phyloP scores from a whole-genome alignment of 2,888 invertebrate genomes.

The Sipha maydis region DNA sequence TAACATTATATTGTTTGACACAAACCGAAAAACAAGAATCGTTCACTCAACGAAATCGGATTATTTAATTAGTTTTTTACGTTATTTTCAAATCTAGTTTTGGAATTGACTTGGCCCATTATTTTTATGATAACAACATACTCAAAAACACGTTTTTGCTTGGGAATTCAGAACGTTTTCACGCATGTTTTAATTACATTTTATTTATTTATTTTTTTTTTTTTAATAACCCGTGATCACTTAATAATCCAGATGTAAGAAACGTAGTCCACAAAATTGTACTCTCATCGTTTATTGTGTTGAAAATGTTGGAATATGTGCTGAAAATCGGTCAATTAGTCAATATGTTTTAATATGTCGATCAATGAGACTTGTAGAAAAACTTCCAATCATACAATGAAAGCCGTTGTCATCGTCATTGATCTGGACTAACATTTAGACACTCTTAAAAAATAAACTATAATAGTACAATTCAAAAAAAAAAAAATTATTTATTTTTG shows the following conservation, averaged over 20 bases:
- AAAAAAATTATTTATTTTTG: too few relatives aligned
- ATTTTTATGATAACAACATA: constrained; percentile 37
- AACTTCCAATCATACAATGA: not conserved
- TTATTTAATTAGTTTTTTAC: constrained; percentile 39
- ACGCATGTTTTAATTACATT: constrained; percentile 17
- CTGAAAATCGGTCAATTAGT: too few relatives aligned
- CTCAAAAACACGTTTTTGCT: constrained; percentile 41
- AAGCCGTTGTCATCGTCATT: not conserved
- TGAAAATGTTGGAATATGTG: too few relatives aligned
- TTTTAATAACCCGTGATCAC: constrained; percentile 9
- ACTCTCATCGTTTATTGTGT: too few relatives aligned
- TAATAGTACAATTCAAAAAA: too few relatives aligned
- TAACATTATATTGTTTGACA: not conserved
- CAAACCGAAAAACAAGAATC: not conserved
- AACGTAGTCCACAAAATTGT: too few relatives aligned
- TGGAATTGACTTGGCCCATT: constrained; percentile 31
- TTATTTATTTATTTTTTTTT: not conserved
- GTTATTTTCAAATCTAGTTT: constrained; percentile 27
- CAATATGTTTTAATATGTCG: too few relatives aligned
- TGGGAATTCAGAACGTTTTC: constrained; percentile 32
- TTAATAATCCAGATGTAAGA: not conserved
- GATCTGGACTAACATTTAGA: too few relatives aligned
- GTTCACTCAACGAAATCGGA: constrained; percentile 14
- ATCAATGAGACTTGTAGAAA: not conserved
- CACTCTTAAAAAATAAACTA: not conserved